Conservation (phyloP, 2,888 invertebrate species). For the Ashinkailepas kermadecensis region DNA sequence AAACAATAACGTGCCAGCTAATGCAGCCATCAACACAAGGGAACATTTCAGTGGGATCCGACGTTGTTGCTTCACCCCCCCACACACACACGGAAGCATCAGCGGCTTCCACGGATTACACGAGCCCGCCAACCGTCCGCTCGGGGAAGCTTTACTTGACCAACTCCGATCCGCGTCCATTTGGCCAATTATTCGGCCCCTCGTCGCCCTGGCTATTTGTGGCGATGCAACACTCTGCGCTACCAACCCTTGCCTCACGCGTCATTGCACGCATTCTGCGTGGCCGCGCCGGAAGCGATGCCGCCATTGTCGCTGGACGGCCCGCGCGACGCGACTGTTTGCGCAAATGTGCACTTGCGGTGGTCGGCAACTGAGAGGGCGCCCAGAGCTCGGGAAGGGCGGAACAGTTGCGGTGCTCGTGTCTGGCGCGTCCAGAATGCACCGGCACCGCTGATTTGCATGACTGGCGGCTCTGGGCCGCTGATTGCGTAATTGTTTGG, state of each 20-base stretch:
- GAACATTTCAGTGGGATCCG: too few species aligned
- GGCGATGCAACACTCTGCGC: slow-evolving; percentile 2
- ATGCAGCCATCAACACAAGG: too few species aligned
- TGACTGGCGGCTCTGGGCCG: too few species aligned
- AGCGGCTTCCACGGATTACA: too few species aligned
- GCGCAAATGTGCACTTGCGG: not conserved
- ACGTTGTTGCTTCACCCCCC: too few species aligned
- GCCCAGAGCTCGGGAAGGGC: too few species aligned
- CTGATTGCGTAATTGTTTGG: too few species aligned
- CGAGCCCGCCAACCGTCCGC: not conserved
- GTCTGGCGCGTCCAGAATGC: too few species aligned
- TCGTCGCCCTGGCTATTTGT: slow-evolving; percentile 3
- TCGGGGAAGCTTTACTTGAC: not conserved
- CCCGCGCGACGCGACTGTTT: not conserved
- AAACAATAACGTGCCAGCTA: too few species aligned
- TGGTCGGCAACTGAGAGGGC: not conserved
- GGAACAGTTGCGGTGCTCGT: too few species aligned
- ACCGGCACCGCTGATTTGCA: too few species aligned
- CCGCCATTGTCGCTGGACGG: not conserved
- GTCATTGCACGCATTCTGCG: not conserved
- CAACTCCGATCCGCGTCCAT: not conserved
- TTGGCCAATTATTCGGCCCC: slow-evolving; percentile 16
- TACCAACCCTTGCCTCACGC: not conserved
- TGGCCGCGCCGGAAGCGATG: not conserved
- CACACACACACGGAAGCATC: too few species aligned